Evolutionary conservation across 2,888 invertebrate species (phyloP).

Genomic region (Petrolisthes cinctipes): DNA sequence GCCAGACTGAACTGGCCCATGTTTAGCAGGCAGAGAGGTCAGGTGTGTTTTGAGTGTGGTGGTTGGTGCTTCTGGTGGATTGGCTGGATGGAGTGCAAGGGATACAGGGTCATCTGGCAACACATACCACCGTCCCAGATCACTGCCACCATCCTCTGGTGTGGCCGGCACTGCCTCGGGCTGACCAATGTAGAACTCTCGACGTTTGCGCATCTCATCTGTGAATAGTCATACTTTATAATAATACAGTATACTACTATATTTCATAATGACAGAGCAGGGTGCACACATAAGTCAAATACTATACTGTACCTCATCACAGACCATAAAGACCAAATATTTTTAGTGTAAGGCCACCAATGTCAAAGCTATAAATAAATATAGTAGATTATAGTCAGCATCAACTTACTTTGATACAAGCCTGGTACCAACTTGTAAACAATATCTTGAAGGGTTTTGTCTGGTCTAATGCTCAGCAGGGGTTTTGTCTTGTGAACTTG

Average conservation of each 20-base stretch:
- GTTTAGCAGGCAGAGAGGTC: neutral
- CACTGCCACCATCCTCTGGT: slow-evolving; percentile 78
- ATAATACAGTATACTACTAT: too few relatives aligned
- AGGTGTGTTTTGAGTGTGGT: neutral
- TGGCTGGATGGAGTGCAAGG: slow-evolving; percentile 44
- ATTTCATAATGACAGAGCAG: too few relatives aligned
- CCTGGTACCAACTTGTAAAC: slow-evolving; percentile 85
- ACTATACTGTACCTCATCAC: too few relatives aligned
- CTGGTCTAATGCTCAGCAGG: slow-evolving; percentile 81
- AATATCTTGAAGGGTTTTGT: slow-evolving; percentile 78
- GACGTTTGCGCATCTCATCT: slow-evolving; percentile 86
- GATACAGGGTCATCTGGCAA: slow-evolving; percentile 56
- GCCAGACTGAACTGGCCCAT: neutral
- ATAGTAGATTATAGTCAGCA: too few relatives aligned
- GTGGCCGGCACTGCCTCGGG: slow-evolving; percentile 76
- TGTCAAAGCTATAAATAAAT: too few relatives aligned
- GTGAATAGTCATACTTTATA: slow-evolving; percentile 5
- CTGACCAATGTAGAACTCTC: slow-evolving; percentile 83
- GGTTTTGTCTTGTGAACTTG: slow-evolving; percentile 94
- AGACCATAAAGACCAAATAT: too few relatives aligned
- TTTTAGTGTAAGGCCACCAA: too few relatives aligned
- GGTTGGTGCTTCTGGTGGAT: slow-evolving; percentile 8
- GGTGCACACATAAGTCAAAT: too few relatives aligned
- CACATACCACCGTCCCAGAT: slow-evolving; percentile 46
- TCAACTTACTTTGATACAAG: slow-evolving; percentile 53